Percentiles rank a stretch among this genome's conserved stretches.
phyloP scores from a whole-genome alignment of 2,888 invertebrate genomes.

The Troglohyphantes excavatus region DNA sequence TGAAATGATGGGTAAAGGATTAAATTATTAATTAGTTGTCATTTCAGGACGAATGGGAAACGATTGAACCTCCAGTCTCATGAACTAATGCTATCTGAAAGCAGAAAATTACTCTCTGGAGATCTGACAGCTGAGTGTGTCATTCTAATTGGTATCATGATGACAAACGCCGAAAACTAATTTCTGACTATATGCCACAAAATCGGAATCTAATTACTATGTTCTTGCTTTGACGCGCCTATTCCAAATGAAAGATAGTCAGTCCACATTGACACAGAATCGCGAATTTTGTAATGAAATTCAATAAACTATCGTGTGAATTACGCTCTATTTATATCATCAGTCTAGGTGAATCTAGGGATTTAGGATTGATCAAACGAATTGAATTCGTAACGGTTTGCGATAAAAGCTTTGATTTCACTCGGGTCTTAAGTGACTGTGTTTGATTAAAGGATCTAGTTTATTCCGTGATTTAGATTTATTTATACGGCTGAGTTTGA shows the following conservation, averaged over 20 bases:
- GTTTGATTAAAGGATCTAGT: no score
- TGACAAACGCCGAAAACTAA: conserved; percentile 22
- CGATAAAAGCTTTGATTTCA: no score
- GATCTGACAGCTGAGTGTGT: neutral
- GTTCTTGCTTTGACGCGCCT: conserved; percentile 2
- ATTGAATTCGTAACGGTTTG: no score
- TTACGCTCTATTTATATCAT: neutral
- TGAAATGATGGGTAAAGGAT: neutral
- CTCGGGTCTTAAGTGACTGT: no score
- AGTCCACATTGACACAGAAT: neutral
- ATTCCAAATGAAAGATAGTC: neutral
- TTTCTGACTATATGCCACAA: conserved; percentile 27
- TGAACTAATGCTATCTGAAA: neutral
- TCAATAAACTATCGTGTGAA: neutral
- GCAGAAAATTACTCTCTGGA: neutral
- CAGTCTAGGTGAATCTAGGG: neutral
- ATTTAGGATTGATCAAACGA: neutral
- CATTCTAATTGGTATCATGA: conserved; percentile 31
- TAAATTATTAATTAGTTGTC: neutral
- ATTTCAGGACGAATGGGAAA: neutral
- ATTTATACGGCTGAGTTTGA: no score
- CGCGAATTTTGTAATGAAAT: neutral
- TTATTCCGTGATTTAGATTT: no score
- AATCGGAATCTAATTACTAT: conserved; percentile 41
- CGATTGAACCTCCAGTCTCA: neutral